Base-by-base conservation (phyloP, 2,113 vertebrate genomes). In the Nannospalax galili region DNA sequence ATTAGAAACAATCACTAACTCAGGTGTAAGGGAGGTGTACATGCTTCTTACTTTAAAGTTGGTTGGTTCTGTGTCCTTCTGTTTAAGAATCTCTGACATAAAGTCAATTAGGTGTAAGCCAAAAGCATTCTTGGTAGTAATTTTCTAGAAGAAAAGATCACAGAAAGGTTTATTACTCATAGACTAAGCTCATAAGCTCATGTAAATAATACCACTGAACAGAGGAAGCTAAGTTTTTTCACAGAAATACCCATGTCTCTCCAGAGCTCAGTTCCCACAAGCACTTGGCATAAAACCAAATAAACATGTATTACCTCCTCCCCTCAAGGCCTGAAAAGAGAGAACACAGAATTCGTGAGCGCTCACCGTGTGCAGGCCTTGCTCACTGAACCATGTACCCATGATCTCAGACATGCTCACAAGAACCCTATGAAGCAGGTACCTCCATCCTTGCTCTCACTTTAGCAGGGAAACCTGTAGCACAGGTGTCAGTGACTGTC, bases 91-190 rank as follows among this genome's bases (percentile, higher is more conserved):
- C 30, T 99, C 98, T 0, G 98, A 97, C 99, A 99, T 99, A 72
- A 99, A 99, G 98, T 99, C 99, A 75, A 99, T 99, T 91, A 99
- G 98, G 97, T 99, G 99, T 37, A 99, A 98, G 64, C 99, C 99
- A 93, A 99, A 99, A 14, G 99, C 99, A 80, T 99, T 99, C 98
- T 99, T 99, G 0, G 98, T 99, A 87, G 99, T 99, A 93, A 99
- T 99, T 99, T 99, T 99, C 99, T 99, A 94, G 42, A 94, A 48
- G 0, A 92, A 80, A 98, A 96, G 95, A 92, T 93, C 82, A 48
- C 48, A 94, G n/a, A 97, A 95, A 90, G 79, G 4, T 69, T 64
- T 70, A 17, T 75, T 87, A 96, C 32, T 79, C 79, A 73, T 7
- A 70, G 35, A 7, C 60, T 45, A 58, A 30, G 30, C 22, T 85